These are phyloP conservation scores for Neocrepidodera transversa DNA, from an alignment of 2,888 invertebrate species.

Conservation along the genomic window DNA sequence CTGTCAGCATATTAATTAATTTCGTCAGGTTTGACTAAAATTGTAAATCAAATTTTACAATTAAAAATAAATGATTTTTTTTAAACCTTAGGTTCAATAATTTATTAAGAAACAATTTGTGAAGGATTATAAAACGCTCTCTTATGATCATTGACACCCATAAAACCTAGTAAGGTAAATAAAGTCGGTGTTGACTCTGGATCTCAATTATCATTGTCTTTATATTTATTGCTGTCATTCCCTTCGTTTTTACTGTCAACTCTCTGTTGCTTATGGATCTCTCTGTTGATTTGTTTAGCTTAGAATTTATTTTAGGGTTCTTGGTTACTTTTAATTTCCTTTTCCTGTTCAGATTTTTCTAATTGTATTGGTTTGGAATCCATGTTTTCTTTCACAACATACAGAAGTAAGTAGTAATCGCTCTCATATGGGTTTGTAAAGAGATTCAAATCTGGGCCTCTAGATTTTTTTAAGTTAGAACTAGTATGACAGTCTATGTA, in stretches of 20 bases:
- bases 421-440: slow-evolving; percentile 86
- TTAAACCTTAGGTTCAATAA: slow-evolving; percentile 94
- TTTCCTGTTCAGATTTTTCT: slow-evolving; percentile 61
- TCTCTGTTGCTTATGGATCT: slow-evolving; percentile 69
- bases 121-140: slow-evolving; percentile 89
- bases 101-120: slow-evolving; percentile 91
- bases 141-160: slow-evolving; percentile 62
- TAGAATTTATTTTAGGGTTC: slow-evolving; percentile 47
- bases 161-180: slow-evolving; percentile 63
- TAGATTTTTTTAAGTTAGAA: slow-evolving; percentile 86
- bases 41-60: too few relatives aligned
- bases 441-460: slow-evolving; percentile 87
- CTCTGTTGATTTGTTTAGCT: slow-evolving; percentile 53
- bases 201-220: slow-evolving; percentile 59
- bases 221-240: slow-evolving; percentile 93
- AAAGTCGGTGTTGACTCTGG: slow-evolving; percentile 62
- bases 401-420: slow-evolving; percentile 88
- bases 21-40: too few relatives aligned
- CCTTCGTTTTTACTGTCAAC: slow-evolving; percentile 92
- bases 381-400: slow-evolving; percentile 83
- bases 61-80: too few relatives aligned
- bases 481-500: slow-evolving; percentile 94
- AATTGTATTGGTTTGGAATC: slow-evolving; percentile 69
- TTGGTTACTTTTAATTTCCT: slow-evolving; percentile 52
- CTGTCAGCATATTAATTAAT: too few relatives aligned